Evolutionary conservation across 2,113 vertebrate genomes (phyloP).

Genomic region (Cygnus atratus): DNA sequence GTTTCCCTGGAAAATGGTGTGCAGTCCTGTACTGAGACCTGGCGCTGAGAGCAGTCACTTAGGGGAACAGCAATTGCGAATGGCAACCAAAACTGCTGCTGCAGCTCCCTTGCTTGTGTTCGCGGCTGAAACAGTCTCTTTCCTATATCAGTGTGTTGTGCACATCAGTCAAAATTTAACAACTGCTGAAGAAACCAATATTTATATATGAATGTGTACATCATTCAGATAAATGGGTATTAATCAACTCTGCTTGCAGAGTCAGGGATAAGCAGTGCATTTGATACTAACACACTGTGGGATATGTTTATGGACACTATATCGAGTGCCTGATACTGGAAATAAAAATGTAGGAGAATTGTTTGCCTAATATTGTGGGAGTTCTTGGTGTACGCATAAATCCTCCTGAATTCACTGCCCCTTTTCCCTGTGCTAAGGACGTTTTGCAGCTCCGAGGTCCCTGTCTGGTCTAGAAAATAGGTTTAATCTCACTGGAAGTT

Average conservation of each 20-base stretch:
- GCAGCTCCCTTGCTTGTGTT: fast-evolving
- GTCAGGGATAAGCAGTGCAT: background rate
- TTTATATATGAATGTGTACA: background rate
- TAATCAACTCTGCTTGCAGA: background rate
- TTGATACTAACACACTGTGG: fast-evolving
- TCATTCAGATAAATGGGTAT: background rate
- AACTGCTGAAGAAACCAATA: background rate
- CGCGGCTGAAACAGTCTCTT: background rate
- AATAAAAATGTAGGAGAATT: background rate
- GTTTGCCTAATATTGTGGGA: background rate
- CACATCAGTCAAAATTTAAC: background rate
- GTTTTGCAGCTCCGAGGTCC: background rate
- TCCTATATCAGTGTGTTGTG: fast-evolving
- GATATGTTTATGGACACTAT: background rate
- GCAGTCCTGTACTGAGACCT: fast-evolving
- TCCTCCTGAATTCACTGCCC: background rate
- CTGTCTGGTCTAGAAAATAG: background rate
- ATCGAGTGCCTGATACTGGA: background rate
- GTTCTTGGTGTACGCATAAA: background rate
- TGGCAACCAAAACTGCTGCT: background rate
- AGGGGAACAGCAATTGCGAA: too few relatives aligned
- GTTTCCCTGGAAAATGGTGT: background rate
- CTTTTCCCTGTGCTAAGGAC: fast-evolving
- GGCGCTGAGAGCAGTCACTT: background rate
- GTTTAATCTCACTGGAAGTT: background rate